These are phyloP conservation scores for Diplodus puntazzo DNA, from an alignment of 2,797 vertebrate genomes.

Conservation along the genomic window DNA sequence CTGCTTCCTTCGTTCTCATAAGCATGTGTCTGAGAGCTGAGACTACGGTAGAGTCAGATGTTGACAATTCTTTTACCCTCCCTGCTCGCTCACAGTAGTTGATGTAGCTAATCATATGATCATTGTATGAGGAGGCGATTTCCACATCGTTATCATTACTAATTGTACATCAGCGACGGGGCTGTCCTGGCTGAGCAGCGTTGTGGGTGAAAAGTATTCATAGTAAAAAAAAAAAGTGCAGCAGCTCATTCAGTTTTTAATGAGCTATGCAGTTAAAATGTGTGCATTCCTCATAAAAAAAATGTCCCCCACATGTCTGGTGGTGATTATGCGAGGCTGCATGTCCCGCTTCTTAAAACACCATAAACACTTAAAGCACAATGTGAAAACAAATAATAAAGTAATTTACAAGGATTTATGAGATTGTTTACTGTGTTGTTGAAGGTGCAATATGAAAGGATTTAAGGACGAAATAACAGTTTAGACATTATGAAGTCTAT, in stretches of 20 bases:
- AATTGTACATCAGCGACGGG: constrained; percentile 23
- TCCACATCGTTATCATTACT: constrained; percentile 11
- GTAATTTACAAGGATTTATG: constrained; percentile 16
- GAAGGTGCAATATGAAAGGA: neutral
- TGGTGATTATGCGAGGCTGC: constrained; percentile 55
- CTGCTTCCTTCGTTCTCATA: constrained; percentile 60
- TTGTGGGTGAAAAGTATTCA: constrained; percentile 18
- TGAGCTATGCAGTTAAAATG: constrained; percentile 56
- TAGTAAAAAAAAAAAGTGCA: constrained; percentile 38
- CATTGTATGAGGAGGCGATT: neutral
- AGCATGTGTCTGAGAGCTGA: constrained; percentile 21
- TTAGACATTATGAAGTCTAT: no score
- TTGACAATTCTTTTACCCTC: neutral
- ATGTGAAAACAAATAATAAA: constrained; percentile 51
- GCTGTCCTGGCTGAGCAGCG: neutral
- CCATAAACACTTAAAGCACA: constrained; percentile 38
- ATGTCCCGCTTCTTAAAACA: constrained; percentile 46
- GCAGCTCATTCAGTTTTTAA: constrained; percentile 52
- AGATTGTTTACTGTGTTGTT: constrained; percentile 25
- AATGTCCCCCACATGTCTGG: constrained; percentile 49
- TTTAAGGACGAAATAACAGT: no score
- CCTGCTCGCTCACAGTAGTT: neutral
- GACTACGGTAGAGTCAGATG: neutral
- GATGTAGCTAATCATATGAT: neutral
- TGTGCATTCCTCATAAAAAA: constrained; percentile 52